Conservation (phyloP, 2,113 vertebrate species). For the Loxodonta africana region DNA sequence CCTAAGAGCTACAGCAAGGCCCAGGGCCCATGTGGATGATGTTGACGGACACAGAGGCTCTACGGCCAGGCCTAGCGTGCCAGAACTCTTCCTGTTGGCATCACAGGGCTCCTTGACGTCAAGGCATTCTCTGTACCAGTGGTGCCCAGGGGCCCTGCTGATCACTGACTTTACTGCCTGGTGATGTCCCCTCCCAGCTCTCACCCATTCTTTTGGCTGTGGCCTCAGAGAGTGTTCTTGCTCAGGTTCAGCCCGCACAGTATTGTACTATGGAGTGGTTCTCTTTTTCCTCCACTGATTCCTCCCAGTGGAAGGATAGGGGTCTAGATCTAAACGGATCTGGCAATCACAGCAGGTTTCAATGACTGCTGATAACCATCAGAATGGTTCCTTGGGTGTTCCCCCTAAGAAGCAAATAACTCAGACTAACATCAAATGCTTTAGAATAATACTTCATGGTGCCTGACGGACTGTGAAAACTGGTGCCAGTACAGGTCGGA, state of each 20-base stretch:
- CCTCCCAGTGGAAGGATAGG: background rate
- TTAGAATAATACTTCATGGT: background rate
- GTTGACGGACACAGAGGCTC: background rate
- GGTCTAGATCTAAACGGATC: background rate
- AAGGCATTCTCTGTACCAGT: background rate
- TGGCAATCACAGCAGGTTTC: background rate
- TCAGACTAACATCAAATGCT: background rate
- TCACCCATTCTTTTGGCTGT: background rate
- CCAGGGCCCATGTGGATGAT: rapidly evolving
- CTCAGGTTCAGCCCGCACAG: background rate
- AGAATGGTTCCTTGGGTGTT: background rate
- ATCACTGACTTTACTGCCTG: background rate
- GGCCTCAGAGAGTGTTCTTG: background rate
- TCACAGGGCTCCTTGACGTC: background rate
- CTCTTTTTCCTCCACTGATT: background rate
- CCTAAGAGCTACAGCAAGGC: background rate
- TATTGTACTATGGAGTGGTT: background rate
- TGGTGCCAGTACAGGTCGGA: background rate
- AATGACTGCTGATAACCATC: background rate
- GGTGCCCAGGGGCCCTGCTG: background rate
- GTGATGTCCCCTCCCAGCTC: background rate
- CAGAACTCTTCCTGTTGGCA: background rate
- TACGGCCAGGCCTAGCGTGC: background rate
- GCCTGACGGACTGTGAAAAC: background rate
- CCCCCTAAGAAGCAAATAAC: background rate